Percentiles rank a stretch among this genome's conserved stretches.
phyloP scores from a whole-genome alignment of 2,113 vertebrate genomes.

The Pogona vitticeps region DNA sequence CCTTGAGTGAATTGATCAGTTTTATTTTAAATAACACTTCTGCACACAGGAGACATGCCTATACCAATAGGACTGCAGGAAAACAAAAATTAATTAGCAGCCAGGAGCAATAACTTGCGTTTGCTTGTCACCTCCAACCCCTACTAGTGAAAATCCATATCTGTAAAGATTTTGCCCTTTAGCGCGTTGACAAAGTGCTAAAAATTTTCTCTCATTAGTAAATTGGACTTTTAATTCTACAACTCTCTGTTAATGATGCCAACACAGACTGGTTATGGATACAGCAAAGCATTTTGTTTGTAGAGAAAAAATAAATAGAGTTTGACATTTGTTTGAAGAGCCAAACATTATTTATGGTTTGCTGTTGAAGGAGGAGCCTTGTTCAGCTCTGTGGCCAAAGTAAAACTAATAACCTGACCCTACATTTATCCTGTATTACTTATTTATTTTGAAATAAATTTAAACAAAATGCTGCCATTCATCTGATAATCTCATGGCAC shows the following conservation, averaged over 20 bases:
- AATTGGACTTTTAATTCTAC: constrained; percentile 23
- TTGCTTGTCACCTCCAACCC: not conserved
- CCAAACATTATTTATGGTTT: not conserved
- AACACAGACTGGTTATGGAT: constrained; percentile 12
- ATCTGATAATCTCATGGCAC: not conserved
- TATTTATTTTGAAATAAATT: too few relatives aligned
- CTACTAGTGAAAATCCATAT: constrained; percentile 22
- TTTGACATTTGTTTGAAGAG: constrained; percentile 15
- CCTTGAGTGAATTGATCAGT: not conserved
- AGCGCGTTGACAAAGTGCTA: not conserved
- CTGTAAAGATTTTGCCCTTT: constrained; percentile 22
- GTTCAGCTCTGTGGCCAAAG: not conserved
- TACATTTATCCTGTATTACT: not conserved
- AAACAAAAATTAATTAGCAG: constrained; percentile 23
- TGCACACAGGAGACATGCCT: not conserved
- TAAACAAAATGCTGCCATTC: too few relatives aligned
- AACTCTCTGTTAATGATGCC: constrained; percentile 21
- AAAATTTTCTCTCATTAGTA: constrained; percentile 22
- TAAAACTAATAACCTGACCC: not conserved
- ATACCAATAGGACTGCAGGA: not conserved
- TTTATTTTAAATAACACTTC: constrained; percentile 3
- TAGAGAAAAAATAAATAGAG: constrained; percentile 32
- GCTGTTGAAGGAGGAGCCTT: not conserved
- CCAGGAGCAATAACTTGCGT: not conserved
- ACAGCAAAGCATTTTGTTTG: not conserved